A percentile compares a stretch with the other conserved stretches of the same genome.
Conservation (phyloP, 2,113 vertebrate species). For the Potamarius usumacintae region DNA sequence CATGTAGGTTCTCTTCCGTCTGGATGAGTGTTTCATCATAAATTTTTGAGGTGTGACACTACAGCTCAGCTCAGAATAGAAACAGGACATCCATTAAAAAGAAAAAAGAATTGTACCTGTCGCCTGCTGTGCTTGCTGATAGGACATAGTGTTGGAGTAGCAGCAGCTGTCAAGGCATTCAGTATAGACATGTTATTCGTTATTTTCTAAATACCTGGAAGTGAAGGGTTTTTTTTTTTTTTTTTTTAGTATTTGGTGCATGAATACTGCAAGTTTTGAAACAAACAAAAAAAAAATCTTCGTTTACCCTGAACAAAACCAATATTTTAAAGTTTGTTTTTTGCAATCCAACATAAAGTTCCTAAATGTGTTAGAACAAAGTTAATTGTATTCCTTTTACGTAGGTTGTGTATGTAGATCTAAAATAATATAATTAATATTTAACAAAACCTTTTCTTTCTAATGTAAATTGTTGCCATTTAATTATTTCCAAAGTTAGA, state of each 20-base stretch:
- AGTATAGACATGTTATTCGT: background rate
- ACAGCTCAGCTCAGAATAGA: background rate
- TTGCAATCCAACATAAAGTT: background rate
- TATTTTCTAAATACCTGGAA: background rate
- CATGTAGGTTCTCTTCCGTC: background rate
- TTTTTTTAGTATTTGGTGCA: background rate
- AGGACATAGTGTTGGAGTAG: background rate
- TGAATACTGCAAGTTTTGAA: too few species aligned
- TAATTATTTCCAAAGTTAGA: background rate
- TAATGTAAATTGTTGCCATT: background rate
- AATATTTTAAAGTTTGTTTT: too few species aligned
- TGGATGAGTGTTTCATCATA: background rate
- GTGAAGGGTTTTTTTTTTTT: background rate
- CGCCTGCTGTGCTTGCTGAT: background rate
- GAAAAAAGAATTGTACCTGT: background rate
- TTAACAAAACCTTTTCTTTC: background rate
- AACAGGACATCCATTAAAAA: background rate
- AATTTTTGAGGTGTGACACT: background rate
- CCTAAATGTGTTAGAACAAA: too few species aligned
- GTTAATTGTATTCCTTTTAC: too few species aligned
- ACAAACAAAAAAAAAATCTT: too few species aligned
- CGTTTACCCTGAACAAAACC: too few species aligned
- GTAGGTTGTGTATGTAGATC: background rate
- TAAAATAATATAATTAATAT: too few species aligned
- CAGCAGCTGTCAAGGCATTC: background rate